phyloP scores from a whole-genome alignment of 2,797 vertebrate genomes.

The Etheostoma nigrum region DNA sequence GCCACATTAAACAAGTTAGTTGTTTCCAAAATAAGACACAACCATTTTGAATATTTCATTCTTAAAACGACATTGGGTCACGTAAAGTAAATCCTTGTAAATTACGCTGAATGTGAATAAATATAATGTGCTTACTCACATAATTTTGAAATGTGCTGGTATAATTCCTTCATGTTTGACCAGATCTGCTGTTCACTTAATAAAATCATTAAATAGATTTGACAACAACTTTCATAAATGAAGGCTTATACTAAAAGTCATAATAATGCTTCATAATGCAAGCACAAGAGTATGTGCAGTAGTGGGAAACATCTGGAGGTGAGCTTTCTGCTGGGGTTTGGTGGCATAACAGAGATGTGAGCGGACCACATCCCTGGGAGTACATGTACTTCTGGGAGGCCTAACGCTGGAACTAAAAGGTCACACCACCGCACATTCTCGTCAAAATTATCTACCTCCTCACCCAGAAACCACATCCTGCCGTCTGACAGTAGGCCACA shows the following conservation, averaged over 20 bases:
- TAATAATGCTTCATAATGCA: background rate
- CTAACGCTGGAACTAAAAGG: slow-evolving; percentile 47
- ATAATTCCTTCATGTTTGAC: background rate
- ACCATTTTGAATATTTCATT: background rate
- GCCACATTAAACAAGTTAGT: background rate
- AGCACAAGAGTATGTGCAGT: background rate
- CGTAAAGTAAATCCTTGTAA: background rate
- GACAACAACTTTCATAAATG: background rate
- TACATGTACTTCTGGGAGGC: slow-evolving; percentile 54
- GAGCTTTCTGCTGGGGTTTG: slow-evolving; percentile 3
- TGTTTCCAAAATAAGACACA: background rate
- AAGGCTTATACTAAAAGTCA: background rate
- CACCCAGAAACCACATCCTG: slow-evolving; percentile 42
- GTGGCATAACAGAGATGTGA: slow-evolving; percentile 27
- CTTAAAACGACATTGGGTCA: background rate
- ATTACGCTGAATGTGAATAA: background rate
- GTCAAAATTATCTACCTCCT: slow-evolving; percentile 72
- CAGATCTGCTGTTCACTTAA: background rate
- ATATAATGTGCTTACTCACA: background rate
- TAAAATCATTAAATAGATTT: background rate
- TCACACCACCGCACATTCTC: slow-evolving; percentile 52
- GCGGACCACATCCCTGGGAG: slow-evolving; percentile 54
- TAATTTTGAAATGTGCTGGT: background rate
- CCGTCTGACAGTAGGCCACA: slow-evolving; percentile 57
- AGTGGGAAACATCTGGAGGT: background rate